Base-by-base conservation (phyloP, 2,797 vertebrate species). In the Sebastes nivosus region DNA sequence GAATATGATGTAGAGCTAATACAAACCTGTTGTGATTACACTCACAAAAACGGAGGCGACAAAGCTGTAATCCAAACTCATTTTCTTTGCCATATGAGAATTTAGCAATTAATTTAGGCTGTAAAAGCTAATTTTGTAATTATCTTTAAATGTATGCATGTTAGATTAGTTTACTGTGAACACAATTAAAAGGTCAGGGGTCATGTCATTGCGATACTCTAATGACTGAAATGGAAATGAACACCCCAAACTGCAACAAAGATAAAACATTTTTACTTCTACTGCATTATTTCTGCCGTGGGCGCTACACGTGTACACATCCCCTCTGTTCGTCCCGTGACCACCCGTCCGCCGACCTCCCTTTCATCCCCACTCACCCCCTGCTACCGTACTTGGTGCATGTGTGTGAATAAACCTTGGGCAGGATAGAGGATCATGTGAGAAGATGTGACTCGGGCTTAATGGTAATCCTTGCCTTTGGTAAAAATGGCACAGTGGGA, bases 401-500 rank as follows among this genome's bases (percentile, higher is more conserved):
- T 82, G 83, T 78, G 86, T 83, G 82, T 75, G 87, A 84, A 81
- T 68, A 89, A 88, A 93, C 87, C 85, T 78, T 77, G 82, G 87
- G 89, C 85, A 87, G 77, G 66, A 81, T 69, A 55, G 87, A 72
- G 75, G 81, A 89, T 94, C 95, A 95, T 95, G 95, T 95, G 94
- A 95, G 93, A 89, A 92, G 93, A 95, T 95, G 94, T 94, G 94
- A 95, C 92, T 89, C 20, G n/a, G 87, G 89, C 87, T 94, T 93
- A 94, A 87, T 89, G 83, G 75, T 95, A 95, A 95, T 95, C 94
- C 93, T 91, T 74, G 93, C 94, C 92, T 89, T 91, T 79, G 90
- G 93, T 92, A 67, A 90, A 93, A 94, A 88, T 66, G 79, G 86
- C 92, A 88, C 91, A 93, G 87, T 87, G 92, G 92, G 88, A 90